Evolutionary conservation across 2,797 vertebrate genomes (phyloP).

Genomic region (Neosilurus hyrtlii): DNA sequence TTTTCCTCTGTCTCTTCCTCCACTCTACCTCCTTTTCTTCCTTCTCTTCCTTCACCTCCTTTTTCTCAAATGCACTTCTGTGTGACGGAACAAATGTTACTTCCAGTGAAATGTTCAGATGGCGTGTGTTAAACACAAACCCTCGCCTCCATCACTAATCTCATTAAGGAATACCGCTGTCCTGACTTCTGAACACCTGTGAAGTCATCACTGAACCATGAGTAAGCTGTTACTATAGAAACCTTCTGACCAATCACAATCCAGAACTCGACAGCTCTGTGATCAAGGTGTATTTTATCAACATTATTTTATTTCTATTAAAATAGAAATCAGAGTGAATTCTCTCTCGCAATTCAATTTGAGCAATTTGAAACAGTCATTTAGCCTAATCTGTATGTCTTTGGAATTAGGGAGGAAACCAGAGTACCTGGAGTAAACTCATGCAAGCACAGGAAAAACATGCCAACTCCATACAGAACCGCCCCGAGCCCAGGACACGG

Average conservation of each 20-base stretch:
- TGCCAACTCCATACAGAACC: no score
- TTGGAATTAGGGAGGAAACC: no score
- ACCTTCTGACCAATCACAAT: neutral
- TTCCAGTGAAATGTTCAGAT: neutral
- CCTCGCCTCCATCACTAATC: neutral
- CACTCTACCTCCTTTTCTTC: conserved; percentile 30
- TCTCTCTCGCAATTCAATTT: neutral
- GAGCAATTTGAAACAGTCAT: no score
- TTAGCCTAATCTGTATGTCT: no score
- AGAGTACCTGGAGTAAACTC: no score
- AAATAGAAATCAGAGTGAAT: neutral
- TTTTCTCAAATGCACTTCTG: neutral
- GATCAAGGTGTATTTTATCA: neutral
- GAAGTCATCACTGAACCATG: neutral
- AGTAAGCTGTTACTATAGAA: neutral
- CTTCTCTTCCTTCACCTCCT: neutral
- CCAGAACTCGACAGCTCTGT: neutral
- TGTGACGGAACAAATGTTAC: no score
- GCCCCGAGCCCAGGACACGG: no score
- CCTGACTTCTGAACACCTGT: conserved; percentile 27
- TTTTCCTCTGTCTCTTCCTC: neutral
- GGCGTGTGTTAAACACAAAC: neutral
- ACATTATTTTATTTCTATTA: neutral
- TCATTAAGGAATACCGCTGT: neutral
- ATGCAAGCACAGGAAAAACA: no score